Evolutionary conservation across 2,113 vertebrate species (phyloP), one percentile per base, ranked within the genome.

Genomic region (Ciconia maguari): DNA sequence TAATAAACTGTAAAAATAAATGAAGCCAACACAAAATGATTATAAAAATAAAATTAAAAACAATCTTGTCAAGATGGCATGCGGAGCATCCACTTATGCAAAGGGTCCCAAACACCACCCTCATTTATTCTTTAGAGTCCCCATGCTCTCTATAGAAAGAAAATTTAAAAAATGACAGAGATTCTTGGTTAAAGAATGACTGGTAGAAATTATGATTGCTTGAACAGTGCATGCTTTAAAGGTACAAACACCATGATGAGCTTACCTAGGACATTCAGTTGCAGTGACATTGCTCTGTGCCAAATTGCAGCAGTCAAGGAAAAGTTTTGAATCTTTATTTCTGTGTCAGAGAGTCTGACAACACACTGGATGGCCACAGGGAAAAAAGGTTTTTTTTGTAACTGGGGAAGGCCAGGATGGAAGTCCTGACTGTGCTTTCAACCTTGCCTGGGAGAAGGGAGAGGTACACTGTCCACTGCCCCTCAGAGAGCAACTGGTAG

Each of bases 401-500:
- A 20, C 5, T 21, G 17, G 2, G 7, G 6, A 80, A 80, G 57
- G 17, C 30, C 20, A 41, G n/a, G 18, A 30, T 52, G 13, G 13
- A 62, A 90, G 42, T 48, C 8, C 36, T 38, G 13, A 26, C 6
- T 76, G 51, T 74, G n/a, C 22, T 65, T 89, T 87, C 57, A 82
- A 3, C 18, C 11, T 66, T 24, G 18, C 11, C 52, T 80, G 44
- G 26, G 11, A 74, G 34, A 76, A 71, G 10, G 52, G 18, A 79
- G 42, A 66, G 7, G 5, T 0, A 0, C 1, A 2, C 10, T 21
- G 16, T 64, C 19, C 17, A 11, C 4, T 48, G 13, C 3, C 15
- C 17, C 29, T 71, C 22, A 38, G 66, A 51, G 41, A 58, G 44
- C 12, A 62, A 30, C 16, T 44, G 17, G 8, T 12, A 17, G 48